Base-by-base conservation (phyloP, 2,797 vertebrate species). In the Botia kubotai region DNA sequence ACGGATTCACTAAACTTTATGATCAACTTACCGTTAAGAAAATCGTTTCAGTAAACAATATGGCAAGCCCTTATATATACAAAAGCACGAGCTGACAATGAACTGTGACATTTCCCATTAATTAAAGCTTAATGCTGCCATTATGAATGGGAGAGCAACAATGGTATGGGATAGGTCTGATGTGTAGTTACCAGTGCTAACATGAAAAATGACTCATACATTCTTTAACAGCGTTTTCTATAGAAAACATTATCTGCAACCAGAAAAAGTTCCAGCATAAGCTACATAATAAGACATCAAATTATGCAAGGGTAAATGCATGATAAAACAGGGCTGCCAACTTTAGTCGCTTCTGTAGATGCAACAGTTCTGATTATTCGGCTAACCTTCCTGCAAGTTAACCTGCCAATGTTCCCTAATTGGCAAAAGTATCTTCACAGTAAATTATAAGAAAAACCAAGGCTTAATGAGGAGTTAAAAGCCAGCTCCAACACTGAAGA, bases 1-100 rank as follows among this genome's bases (percentile, higher is more conserved):
- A 69, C n/a, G 29, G 67, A 80, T 70, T 52, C 16, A 19, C 50
- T 66, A 43, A 60, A 70, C 29, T 70, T 39, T 67, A 29, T 26
- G 78, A 19, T 63, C 72, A 79, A 93, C 92, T 93, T 94, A 94
- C 93, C 93, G 92, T 88, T 75, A 63, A 65, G 62, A 88, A 91
- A 89, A 84, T 26, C 82, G 43, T 66, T 60, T 79, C 3, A 13
- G 62, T 74, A 53, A 71, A 75, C 36, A 76, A 36, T 39, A 79
- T 63, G 77, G n/a, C 52, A 63, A 79, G 77, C 77, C 72, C 77
- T 75, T 55, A 71, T 50, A 66, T 72, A 50, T 76, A 75, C 72
- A 52, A 33, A 75, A 75, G 65, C 36, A 75, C 33, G 29, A 55
- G 26, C 55, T 53, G 62, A 65, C 57, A 77, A 57, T 21, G 48